phyloP scores from a whole-genome alignment of 2,797 vertebrate genomes.

The Telmatherina bonti region DNA sequence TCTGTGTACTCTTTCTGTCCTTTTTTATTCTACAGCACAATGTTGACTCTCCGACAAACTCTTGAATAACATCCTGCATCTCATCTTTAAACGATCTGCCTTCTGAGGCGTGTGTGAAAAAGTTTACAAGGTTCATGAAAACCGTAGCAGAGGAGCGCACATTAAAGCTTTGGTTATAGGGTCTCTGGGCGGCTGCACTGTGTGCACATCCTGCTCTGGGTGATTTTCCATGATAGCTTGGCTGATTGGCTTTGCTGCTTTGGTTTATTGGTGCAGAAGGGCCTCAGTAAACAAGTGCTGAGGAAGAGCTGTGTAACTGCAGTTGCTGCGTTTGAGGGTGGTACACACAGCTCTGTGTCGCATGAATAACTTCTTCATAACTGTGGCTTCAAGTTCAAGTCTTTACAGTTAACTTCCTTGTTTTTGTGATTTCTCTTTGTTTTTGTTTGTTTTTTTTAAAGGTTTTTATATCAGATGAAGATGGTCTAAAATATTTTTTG shows the following conservation, averaged over 20 bases:
- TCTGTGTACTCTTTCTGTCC: too few relatives aligned
- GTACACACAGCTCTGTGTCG: background rate
- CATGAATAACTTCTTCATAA: constrained; percentile 1
- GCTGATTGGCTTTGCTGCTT: constrained; percentile 25
- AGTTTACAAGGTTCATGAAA: constrained; percentile 21
- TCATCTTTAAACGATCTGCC: background rate
- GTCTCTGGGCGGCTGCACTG: background rate
- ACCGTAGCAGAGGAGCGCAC: constrained; percentile 17
- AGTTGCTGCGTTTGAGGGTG: constrained; percentile 4
- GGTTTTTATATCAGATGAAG: constrained; percentile 8
- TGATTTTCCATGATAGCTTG: constrained; percentile 44
- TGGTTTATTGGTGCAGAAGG: constrained; percentile 58
- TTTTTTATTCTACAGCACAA: too few relatives aligned
- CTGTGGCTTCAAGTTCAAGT: constrained; percentile 12
- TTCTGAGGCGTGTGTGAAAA: background rate
- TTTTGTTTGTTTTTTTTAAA: too few relatives aligned
- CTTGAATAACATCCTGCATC: background rate
- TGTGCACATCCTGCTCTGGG: constrained; percentile 4
- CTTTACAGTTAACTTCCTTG: constrained; percentile 32
- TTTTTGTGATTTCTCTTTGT: background rate
- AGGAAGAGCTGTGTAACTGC: constrained; percentile 36
- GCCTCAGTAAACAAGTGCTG: constrained; percentile 40
- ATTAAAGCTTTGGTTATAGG: constrained; percentile 37
- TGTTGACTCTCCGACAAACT: background rate
- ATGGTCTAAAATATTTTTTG: constrained; percentile 9